These are phyloP conservation scores for Corythaixoides concolor DNA, from an alignment of 2,113 vertebrate genomes.

Conservation along the genomic window DNA sequence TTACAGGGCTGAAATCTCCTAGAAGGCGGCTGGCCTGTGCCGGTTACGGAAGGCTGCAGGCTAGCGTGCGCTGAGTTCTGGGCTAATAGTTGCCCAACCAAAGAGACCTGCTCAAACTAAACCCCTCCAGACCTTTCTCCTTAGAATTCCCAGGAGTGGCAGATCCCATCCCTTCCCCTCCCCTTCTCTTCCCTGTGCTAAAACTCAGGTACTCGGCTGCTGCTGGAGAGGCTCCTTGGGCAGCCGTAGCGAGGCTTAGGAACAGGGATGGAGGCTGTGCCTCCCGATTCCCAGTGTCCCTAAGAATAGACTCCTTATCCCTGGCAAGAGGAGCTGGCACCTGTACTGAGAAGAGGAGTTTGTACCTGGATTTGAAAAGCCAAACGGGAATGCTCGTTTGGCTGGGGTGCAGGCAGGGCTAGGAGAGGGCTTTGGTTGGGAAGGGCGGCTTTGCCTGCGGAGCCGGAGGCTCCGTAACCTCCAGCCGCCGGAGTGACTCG, in stretches of 20 bases:
- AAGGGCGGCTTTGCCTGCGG: accelerated
- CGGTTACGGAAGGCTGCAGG: conserved; percentile 91
- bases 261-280: background rate
- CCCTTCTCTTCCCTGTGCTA: conserved; percentile 45
- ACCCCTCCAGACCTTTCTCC: conserved; percentile 78
- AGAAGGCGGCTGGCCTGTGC: conserved; percentile 94
- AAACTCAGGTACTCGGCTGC: conserved; percentile 21
- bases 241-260: background rate
- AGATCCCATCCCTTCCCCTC: conserved; percentile 44
- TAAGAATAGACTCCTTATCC: background rate
- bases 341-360: conserved; percentile 34
- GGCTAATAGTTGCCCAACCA: conserved; percentile 76
- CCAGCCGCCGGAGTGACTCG: background rate
- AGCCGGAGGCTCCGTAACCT: background rate
- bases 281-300: background rate
- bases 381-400: background rate
- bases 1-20: conserved; percentile 93
- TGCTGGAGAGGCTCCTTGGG: background rate
- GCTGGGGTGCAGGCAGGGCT: background rate
- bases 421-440: background rate
- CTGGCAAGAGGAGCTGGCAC: conserved; percentile 49
- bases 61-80: conserved; percentile 83
- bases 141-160: conserved; percentile 73
- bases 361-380: background rate
- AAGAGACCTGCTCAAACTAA: conserved; percentile 77